These are phyloP conservation scores for Lepus europaeus DNA, from an alignment of 2,113 vertebrate species.

Conservation along the genomic window DNA sequence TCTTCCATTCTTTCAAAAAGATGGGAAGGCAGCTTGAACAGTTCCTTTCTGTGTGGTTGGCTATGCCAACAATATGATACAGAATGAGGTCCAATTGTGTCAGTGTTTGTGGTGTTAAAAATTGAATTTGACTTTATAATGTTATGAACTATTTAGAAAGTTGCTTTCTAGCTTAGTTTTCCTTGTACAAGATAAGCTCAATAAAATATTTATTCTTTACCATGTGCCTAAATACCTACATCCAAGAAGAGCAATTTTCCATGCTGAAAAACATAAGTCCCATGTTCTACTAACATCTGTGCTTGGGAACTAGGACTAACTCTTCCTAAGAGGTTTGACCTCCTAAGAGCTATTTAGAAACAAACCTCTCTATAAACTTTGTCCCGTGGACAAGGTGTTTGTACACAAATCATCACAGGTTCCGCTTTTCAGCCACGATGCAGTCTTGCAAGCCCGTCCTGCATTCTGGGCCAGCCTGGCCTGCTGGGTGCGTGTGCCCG, in stretches of 20 bases:
- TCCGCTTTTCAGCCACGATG: neutral
- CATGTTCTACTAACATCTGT: neutral
- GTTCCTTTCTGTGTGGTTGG: neutral
- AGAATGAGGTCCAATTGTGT: neutral
- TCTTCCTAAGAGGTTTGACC: neutral
- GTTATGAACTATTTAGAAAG: neutral
- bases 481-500: fast-evolving
- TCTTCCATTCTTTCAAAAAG: neutral
- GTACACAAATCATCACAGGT: neutral
- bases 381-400: neutral
- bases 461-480: too few species aligned
- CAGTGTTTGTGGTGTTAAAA: neutral
- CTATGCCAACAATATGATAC: neutral
- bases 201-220: neutral
- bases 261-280: neutral
- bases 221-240: neutral
- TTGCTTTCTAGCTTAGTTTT: neutral
- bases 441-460: neutral
- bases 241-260: neutral
- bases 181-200: neutral
- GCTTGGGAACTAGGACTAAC: neutral
- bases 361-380: neutral
- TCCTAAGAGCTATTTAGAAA: neutral
- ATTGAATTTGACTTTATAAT: neutral
- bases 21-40: too few species aligned